Conservation (phyloP, 2,113 vertebrate genomes). For the Platichthys stellatus region DNA sequence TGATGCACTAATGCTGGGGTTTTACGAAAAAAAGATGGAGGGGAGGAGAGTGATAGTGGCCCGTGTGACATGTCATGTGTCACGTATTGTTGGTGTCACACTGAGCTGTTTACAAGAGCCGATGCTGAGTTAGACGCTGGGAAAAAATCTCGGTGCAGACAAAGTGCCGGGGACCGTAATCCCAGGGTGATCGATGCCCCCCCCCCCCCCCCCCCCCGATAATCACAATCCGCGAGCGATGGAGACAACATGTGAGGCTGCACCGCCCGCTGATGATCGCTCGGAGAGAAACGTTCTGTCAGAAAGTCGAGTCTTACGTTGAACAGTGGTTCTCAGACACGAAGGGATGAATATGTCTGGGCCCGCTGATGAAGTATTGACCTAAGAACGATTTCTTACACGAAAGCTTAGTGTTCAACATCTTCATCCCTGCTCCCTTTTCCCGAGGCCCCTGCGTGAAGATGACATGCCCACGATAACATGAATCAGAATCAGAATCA, state of each 20-base stretch:
- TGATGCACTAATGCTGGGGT: slow-evolving; percentile 43
- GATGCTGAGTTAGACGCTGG: slow-evolving; percentile 35
- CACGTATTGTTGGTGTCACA: slow-evolving; percentile 43
- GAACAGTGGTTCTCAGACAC: background rate
- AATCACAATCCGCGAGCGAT: slow-evolving; percentile 15
- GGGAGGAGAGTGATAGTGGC: slow-evolving; percentile 31
- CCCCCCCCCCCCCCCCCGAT: slow-evolving; percentile 1
- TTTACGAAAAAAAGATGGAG: slow-evolving; percentile 41
- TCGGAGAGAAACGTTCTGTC: background rate
- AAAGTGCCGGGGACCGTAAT: slow-evolving; percentile 20
- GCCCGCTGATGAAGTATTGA: background rate
- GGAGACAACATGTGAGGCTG: slow-evolving; percentile 30
- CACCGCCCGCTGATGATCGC: slow-evolving; percentile 3
- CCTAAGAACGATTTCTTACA: background rate
- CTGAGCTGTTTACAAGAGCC: slow-evolving; percentile 35
- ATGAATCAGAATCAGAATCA: too few relatives aligned
- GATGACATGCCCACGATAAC: too few relatives aligned
- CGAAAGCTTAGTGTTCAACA: background rate
- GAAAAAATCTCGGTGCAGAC: slow-evolving; percentile 7
- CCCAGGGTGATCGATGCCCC: too few relatives aligned
- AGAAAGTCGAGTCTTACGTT: background rate
- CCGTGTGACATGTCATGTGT: slow-evolving; percentile 48
- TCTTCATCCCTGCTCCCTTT: too few relatives aligned
- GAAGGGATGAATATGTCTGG: background rate
- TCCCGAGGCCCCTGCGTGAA: too few relatives aligned